Evolutionary conservation across 1,140 invertebrate species (phyloP), one percentile per base, ranked within the genome.

Genomic region (Antheraea pernyi): DNA sequence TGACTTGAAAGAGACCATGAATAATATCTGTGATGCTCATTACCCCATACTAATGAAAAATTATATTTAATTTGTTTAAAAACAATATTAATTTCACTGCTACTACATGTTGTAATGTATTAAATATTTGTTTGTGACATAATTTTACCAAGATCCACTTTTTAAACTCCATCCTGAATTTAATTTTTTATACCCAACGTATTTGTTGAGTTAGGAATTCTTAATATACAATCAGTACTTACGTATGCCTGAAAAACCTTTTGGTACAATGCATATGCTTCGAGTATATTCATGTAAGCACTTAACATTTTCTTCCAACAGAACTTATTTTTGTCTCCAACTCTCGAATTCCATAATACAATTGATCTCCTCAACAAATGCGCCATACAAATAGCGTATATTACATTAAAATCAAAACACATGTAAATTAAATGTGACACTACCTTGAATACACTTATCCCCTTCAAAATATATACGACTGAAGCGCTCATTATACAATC

Each of bases 341-440:
- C 10, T 53, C 3, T 60, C 8, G 36, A 16, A 46, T 61, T 63
- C 67, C 67, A 68, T 5, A 30, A 8, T 46, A 3, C 42, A n/a
- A 53, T 11, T 3, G 60, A 18, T 9, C 36, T 46, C 22, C 60
- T 53, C 60, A 63, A 19, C n/a, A 68, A 53, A 30, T 10, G 19
- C 22, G 19, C 22, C 18, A 68, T 53, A 30, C 46, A 46, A 8
- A 30, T n/a, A 9, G 60, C 42, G 13, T 68, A 62, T 13, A 62
- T 39, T 11, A 68, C 53, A 6, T 62, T 68, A 18, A 68, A 61
- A 48, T 68, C 67, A 53, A 68, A 63, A 11, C 39, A 22, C 18
- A 62, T 22, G 10, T 10, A 48, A 2, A 19, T 46, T 11, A 46
- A 46, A n/a, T 30, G n/a, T 0, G 19, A 53, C 0, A 63, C 7